Conservation (phyloP, 2,888 invertebrate genomes). For the Brenthis ino region DNA sequence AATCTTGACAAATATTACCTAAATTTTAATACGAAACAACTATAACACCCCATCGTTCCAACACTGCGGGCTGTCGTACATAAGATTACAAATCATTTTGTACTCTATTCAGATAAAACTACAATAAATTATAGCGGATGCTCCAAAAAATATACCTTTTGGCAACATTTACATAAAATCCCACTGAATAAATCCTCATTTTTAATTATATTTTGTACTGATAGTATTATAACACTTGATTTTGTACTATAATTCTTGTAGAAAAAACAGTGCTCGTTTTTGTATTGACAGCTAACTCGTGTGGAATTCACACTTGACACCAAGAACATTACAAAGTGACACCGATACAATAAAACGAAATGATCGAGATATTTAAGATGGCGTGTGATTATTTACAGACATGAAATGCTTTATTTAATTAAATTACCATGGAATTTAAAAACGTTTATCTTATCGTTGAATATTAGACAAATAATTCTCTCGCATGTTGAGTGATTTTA, state of each 20-base stretch:
- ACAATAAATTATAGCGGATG: conserved; percentile 71
- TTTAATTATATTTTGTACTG: conserved; percentile 80
- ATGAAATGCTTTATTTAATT: conserved; percentile 48
- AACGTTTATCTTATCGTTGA: conserved; percentile 8
- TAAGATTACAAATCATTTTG: conserved; percentile 52
- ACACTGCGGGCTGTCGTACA: conserved; percentile 45
- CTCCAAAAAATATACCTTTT: conserved; percentile 75
- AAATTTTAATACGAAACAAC: conserved; percentile 16
- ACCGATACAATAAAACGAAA: conserved; percentile 66
- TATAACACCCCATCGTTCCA: conserved; percentile 36
- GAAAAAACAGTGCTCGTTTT: conserved; percentile 68
- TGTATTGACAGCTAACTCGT: conserved; percentile 38
- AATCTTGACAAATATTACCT: background rate
- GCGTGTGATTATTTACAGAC: conserved; percentile 61
- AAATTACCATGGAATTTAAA: conserved; percentile 4
- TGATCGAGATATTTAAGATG: conserved; percentile 46
- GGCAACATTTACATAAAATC: conserved; percentile 78
- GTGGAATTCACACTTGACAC: conserved; percentile 62
- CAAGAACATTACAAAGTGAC: conserved; percentile 69
- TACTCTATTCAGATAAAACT: conserved; percentile 67
- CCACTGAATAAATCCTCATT: conserved; percentile 52
- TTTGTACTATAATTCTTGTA: conserved; percentile 79
- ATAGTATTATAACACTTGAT: conserved; percentile 77
- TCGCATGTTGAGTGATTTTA: conserved; percentile 7
- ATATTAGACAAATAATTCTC: conserved; percentile 9